Conservation (phyloP, 2,888 invertebrate genomes). For the Empis stercorea region DNA sequence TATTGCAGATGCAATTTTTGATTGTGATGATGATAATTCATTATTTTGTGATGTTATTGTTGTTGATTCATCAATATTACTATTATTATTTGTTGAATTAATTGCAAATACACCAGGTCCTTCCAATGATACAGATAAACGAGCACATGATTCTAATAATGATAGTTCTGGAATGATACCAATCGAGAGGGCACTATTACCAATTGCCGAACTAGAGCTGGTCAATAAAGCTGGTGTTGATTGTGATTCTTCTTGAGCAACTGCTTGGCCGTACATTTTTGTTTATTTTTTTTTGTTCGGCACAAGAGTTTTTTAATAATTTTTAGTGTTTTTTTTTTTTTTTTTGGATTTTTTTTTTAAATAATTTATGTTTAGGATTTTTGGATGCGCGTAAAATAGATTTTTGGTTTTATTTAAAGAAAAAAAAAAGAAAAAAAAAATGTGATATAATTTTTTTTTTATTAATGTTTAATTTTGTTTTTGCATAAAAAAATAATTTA, state of each 20-base stretch:
- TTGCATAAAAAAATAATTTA: no score
- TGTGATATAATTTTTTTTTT: no score
- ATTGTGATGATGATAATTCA: conserved; percentile 5
- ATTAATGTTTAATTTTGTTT: no score
- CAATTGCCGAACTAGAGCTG: conserved; percentile 46
- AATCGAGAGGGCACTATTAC: conserved; percentile 47
- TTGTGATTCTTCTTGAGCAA: conserved; percentile 80
- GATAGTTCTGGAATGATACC: conserved; percentile 81
- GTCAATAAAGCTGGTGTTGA: conserved; percentile 72
- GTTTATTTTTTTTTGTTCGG: neutral
- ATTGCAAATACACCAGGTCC: conserved; percentile 61
- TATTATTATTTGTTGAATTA: conserved; percentile 31
- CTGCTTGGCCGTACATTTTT: conserved; percentile 42
- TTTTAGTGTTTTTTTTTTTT: neutral
- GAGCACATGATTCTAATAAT: conserved; percentile 70
- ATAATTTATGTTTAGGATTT: no score
- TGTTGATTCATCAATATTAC: neutral
- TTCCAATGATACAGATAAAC: conserved; percentile 77
- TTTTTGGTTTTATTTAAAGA: no score
- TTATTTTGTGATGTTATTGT: conserved; percentile 8
- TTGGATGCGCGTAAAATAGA: neutral
- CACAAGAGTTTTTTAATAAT: neutral
- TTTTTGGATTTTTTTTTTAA: neutral
- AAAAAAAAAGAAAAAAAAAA: no score
- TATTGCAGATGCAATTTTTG: conserved; percentile 8